These are phyloP conservation scores for Eucidaris tribuloides DNA, from an alignment of 35 echinoderm and acorn worm genomes.

Conservation along the genomic window DNA sequence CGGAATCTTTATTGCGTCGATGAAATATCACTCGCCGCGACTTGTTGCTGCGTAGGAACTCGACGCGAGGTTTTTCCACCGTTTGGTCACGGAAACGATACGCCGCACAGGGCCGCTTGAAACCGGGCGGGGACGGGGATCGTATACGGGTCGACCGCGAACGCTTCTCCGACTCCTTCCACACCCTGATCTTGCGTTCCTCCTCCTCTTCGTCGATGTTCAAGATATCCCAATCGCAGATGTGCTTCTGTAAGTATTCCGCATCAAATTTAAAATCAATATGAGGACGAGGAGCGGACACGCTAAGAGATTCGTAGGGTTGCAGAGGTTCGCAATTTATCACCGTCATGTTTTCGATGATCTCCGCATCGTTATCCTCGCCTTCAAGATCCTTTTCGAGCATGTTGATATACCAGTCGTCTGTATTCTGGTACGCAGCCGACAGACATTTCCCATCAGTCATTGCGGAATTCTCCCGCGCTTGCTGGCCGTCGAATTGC, in stretches of 20 bases:
- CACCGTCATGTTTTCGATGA: not conserved
- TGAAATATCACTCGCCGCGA: not conserved
- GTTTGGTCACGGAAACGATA: not conserved
- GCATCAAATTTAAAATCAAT: not conserved
- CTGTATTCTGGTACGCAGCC: not conserved
- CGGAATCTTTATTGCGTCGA: not conserved
- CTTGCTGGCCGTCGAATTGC: slow-evolving; percentile 13
- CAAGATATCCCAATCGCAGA: slow-evolving; percentile 11
- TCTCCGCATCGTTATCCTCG: not conserved
- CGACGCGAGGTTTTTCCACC: slow-evolving; percentile 1
- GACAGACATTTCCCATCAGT: not conserved
- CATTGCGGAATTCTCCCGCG: slow-evolving; percentile 34
- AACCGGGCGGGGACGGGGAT: not conserved
- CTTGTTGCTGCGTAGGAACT: slow-evolving; percentile 5
- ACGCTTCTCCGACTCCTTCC: not conserved
- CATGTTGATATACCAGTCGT: slow-evolving; percentile 38
- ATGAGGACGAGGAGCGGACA: not conserved
- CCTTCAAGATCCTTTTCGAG: not conserved
- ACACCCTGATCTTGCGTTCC: not conserved
- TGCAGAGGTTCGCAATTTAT: not conserved
- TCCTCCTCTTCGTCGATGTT: slow-evolving; percentile 15
- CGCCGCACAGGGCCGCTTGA: not conserved
- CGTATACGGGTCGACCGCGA: not conserved
- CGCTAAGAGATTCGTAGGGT: not conserved
- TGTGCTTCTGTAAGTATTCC: not conserved